Base-by-base conservation (phyloP, 2,888 invertebrate species). In the Brachyopa scutellaris region DNA sequence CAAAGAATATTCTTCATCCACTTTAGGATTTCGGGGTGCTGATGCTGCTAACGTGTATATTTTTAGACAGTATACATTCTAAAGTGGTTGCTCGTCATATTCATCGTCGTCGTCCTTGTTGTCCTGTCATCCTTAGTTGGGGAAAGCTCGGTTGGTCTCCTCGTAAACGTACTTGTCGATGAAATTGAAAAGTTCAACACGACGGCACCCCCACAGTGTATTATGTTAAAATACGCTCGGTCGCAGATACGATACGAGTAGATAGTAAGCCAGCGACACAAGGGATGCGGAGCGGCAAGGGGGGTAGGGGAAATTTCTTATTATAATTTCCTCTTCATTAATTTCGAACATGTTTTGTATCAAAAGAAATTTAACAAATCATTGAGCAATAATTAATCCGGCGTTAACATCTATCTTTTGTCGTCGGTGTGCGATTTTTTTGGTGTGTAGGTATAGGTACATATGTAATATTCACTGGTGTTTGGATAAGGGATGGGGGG, bases 331-430 rank as follows among this genome's bases (percentile, higher is more conserved):
- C 80, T 83, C 74, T 74, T 83, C 82, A 83, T 83, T 83, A 76
- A 84, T 66, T 78, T 82, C 78, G 40, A 82, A 74, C 82, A 77
- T 74, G 78, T 82, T 79, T 69, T 84, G 62, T 84, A 82, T 82
- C 82, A 82, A 74, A 84, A 79, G 78, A 83, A 83, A 84, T 84
- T 84, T 84, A 84, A 76, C 83, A 84, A 84, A 78, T 88, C 89
- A 89, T 84, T 89, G 89, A 86, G 80, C 89, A 89, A 89, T 89
- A 87, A 86, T 87, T 88, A 89, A 89, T 89, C 86, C 84, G 85
- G 85, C 85, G 88, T 89, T 87, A 89, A 88, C 88, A 89, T 53
- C 45, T 57, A 67, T 66, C 73, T 73, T 66, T 51, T 79, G 57
- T 72, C 67, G 40, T 67, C 9, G 42, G 26, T 29, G 77, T 86